Conservation (phyloP, 2,888 invertebrate species). For the Eugnorisma glareosa region DNA sequence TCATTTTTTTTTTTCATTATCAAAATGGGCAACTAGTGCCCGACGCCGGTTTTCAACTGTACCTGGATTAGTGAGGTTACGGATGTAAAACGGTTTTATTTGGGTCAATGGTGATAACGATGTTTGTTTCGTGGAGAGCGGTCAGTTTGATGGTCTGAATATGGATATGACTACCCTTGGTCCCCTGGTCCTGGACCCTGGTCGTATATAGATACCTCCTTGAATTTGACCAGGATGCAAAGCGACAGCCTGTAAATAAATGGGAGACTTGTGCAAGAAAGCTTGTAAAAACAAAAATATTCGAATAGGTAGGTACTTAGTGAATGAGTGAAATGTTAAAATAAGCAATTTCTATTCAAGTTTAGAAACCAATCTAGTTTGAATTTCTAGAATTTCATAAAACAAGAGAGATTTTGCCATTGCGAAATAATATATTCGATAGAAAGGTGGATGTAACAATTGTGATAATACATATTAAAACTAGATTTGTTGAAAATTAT, state of each 20-base stretch:
- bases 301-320: neutral
- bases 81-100: neutral
- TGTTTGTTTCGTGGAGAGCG: neutral
- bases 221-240: no score
- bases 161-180: neutral
- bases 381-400: constrained; percentile 54
- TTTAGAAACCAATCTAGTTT: constrained; percentile 58
- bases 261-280: neutral
- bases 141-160: neutral
- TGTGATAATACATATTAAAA: neutral
- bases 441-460: constrained; percentile 33
- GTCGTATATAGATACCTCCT: no score
- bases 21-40: neutral
- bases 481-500: neutral
- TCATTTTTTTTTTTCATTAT: no score
- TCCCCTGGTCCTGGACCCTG: no score
- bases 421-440: constrained; percentile 37
- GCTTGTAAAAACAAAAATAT: neutral
- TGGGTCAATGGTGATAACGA: neutral
- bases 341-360: constrained; percentile 51
- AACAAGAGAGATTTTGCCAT: constrained; percentile 36
- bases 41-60: neutral
- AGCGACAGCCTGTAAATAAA: no score
- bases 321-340: constrained; percentile 30
- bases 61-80: no score